phyloP scores from a whole-genome alignment of 1,140 invertebrate species.

The Triops longicaudatus region DNA sequence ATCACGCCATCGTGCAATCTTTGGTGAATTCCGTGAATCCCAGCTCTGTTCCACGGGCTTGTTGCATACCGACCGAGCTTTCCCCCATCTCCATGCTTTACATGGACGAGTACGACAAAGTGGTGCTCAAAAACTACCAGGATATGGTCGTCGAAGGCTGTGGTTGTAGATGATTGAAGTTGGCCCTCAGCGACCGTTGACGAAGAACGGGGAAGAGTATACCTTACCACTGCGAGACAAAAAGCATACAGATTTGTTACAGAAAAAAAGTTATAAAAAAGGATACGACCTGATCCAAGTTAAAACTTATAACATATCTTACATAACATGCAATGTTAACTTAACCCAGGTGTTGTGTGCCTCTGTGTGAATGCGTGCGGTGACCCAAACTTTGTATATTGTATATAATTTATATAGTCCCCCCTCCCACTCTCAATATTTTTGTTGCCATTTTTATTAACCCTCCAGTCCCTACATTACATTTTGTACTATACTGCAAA shows the following conservation, averaged over 20 bases:
- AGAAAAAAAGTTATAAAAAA: conserved; percentile 12
- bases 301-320: conserved; percentile 8
- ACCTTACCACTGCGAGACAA: not conserved
- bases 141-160: conserved; percentile 91
- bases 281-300: not conserved
- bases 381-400: conserved; percentile 9
- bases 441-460: not conserved
- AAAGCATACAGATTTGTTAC: not conserved
- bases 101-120: conserved; percentile 82
- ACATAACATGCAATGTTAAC: conserved; percentile 12
- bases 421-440: not conserved
- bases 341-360: not conserved
- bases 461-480: not conserved
- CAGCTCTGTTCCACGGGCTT: conserved; percentile 76
- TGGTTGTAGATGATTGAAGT: conserved; percentile 68
- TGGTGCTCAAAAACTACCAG: conserved; percentile 92
- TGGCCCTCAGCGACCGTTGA: too few species aligned
- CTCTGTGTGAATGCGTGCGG: not conserved
- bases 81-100: conserved; percentile 89
- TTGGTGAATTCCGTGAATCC: conserved; percentile 88
- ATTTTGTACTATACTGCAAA: conserved; percentile 9
- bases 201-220: not conserved
- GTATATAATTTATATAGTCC: conserved; percentile 9
- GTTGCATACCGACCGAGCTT: conserved; percentile 85
- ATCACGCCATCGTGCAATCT: conserved; percentile 97